These are phyloP conservation scores for Thymelicus sylvestris DNA, from an alignment of 2,888 invertebrate genomes.

Conservation along the genomic window DNA sequence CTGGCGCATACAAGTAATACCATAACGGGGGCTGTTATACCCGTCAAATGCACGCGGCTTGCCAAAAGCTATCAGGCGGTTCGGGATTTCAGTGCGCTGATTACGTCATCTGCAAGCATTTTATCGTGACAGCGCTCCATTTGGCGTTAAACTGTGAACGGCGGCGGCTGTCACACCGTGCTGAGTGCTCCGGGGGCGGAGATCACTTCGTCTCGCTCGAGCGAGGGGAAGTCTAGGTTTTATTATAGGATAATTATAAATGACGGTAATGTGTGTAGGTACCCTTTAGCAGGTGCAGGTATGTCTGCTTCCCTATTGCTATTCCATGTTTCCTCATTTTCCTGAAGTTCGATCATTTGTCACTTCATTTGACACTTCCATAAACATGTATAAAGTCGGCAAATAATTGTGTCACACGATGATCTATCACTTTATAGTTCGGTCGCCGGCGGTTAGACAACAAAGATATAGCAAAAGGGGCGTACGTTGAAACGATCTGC, in stretches of 20 bases:
- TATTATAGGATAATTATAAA: too few relatives aligned
- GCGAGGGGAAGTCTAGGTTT: not conserved
- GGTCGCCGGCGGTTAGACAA: not conserved
- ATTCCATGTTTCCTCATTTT: too few relatives aligned
- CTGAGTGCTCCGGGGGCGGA: not conserved
- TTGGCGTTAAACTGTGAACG: constrained; percentile 31
- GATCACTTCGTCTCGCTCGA: too few relatives aligned
- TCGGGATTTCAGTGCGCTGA: constrained; percentile 34
- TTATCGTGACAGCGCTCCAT: constrained; percentile 36
- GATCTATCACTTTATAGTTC: too few relatives aligned
- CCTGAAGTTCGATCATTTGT: too few relatives aligned
- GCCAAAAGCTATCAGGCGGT: constrained; percentile 33
- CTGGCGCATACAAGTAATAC: constrained; percentile 30
- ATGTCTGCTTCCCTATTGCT: too few relatives aligned
- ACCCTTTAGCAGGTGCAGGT: too few relatives aligned
- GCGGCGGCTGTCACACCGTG: constrained; percentile 2
- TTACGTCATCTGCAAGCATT: constrained; percentile 36
- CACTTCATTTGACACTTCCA: too few relatives aligned
- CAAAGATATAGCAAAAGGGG: constrained; percentile 3
- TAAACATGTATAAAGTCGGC: too few relatives aligned
- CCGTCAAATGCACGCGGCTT: constrained; percentile 23
- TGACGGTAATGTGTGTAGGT: too few relatives aligned
- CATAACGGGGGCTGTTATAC: constrained; percentile 22
- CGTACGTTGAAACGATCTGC: constrained; percentile 11
- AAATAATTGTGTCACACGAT: too few relatives aligned